Base-by-base conservation (phyloP, 2,113 vertebrate genomes). In the Naja naja region DNA sequence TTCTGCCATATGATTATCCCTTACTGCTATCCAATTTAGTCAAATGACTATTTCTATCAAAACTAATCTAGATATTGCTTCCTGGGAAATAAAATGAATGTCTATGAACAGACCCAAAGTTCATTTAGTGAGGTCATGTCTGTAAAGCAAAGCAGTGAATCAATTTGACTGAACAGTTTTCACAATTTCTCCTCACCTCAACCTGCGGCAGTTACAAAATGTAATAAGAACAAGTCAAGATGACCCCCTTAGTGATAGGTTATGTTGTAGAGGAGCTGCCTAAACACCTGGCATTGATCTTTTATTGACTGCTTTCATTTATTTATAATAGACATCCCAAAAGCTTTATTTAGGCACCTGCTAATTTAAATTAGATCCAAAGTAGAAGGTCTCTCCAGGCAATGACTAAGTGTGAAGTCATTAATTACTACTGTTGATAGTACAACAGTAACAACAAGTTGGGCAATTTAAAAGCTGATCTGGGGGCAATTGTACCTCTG, bases 141-240 rank as follows among this genome's bases (percentile, higher is more conserved):
- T n/a, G 49, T 18, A 94, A 95, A 95, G 93, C 8, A n/a, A 93
- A 87, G 88, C n/a, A 92, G 88, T 89, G 5, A 89, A 85, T 91
- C 30, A 54, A 90, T 88, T 39, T 89, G 0, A 60, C 43, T 3
- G 1, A 56, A 22, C 25, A 55, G 34, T 53, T 93, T 89, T 92
- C 52, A 58, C 18, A 23, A 54, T 52, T n/a, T n/a, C 43, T 23
- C 54, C 14, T 52, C 22, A 39, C 34, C 16, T 30, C 53, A 64
- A 64, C 25, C 47, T 16, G n/a, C 52, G 23, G 64, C 88, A 1
- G 9, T 64, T 34, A 52, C 45, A 64, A 25, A 64, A 88, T 47
- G 30, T 39, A 92, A 11, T 12, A 58, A 53, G n/a, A 92, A 23
- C 69, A 39, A 54, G 23, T 47, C 85, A 85, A 58, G 12, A 30